Evolutionary conservation across 1,140 invertebrate genomes (phyloP).

Genomic region (Chelonus insularis): DNA sequence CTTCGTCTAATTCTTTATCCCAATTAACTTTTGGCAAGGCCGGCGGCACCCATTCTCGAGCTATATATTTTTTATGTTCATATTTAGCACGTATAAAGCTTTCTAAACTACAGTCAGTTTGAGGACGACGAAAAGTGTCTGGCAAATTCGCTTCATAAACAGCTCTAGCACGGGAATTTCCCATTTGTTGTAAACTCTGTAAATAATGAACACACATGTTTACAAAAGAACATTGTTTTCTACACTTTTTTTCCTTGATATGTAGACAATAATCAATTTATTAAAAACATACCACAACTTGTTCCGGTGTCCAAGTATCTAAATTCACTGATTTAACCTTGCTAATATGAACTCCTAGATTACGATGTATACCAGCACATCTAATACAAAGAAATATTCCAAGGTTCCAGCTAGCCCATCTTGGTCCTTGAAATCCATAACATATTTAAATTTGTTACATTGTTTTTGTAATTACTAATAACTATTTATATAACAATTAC

Average conservation of each 20-base stretch:
- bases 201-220: constrained; percentile 31
- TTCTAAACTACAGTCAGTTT: constrained; percentile 91
- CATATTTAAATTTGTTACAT: constrained; percentile 15
- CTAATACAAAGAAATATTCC: constrained; percentile 98
- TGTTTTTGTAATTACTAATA: no score
- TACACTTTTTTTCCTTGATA: no score
- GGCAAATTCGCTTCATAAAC: constrained; percentile 98
- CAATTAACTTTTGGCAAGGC: constrained; percentile 74
- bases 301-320: constrained; percentile 97
- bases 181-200: constrained; percentile 94
- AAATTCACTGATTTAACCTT: constrained; percentile 97
- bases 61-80: constrained; percentile 97
- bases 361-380: constrained; percentile 97
- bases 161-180: constrained; percentile 93
- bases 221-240: no score
- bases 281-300: constrained; percentile 75
- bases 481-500: background rate
- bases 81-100: constrained; percentile 97
- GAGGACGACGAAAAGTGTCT: constrained; percentile 91
- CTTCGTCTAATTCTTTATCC: constrained; percentile 87
- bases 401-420: constrained; percentile 99
- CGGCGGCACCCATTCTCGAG: constrained; percentile 92
- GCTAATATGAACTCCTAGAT: constrained; percentile 97
- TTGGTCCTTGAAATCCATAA: constrained; percentile 73
- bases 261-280: no score